Conservation (phyloP, 2,113 vertebrate genomes). For the Pelecanus crispus region DNA sequence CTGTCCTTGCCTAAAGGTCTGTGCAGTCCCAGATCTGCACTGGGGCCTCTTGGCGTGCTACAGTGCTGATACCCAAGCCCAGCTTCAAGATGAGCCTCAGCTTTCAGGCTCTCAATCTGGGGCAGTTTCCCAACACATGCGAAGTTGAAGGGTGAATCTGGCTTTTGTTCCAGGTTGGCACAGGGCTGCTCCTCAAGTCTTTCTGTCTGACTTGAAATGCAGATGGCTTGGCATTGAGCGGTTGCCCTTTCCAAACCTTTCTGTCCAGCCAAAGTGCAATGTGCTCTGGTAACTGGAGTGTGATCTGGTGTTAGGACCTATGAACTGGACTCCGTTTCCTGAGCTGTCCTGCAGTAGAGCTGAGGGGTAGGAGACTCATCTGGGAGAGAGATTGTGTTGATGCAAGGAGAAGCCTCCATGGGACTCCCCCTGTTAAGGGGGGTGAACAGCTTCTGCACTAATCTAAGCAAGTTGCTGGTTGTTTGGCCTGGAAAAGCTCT, state of each 20-base stretch:
- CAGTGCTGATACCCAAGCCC: background rate
- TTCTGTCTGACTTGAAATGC: background rate
- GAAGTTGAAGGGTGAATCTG: rapidly evolving
- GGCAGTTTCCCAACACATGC: background rate
- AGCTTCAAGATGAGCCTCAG: rapidly evolving
- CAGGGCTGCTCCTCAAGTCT: background rate
- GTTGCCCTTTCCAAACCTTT: background rate
- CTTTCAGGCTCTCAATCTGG: background rate
- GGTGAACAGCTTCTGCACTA: background rate
- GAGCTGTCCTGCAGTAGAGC: background rate
- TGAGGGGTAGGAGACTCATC: background rate
- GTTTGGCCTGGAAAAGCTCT: background rate
- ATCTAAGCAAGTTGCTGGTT: background rate
- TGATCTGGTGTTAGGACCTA: background rate
- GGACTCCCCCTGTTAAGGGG: background rate
- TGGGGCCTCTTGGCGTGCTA: background rate
- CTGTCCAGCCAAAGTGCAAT: background rate
- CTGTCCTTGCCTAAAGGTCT: background rate
- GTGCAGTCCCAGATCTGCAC: rapidly evolving
- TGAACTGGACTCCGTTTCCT: background rate
- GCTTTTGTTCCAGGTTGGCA: background rate
- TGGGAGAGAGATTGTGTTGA: background rate
- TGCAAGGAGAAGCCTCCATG: background rate
- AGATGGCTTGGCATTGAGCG: background rate
- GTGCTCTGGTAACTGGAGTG: background rate